A percentile compares a stretch with the other conserved stretches of the same genome.
These are phyloP conservation scores for Taeniopygia guttata DNA, from an alignment of 2,797 vertebrate genomes.

Conservation along the genomic window DNA sequence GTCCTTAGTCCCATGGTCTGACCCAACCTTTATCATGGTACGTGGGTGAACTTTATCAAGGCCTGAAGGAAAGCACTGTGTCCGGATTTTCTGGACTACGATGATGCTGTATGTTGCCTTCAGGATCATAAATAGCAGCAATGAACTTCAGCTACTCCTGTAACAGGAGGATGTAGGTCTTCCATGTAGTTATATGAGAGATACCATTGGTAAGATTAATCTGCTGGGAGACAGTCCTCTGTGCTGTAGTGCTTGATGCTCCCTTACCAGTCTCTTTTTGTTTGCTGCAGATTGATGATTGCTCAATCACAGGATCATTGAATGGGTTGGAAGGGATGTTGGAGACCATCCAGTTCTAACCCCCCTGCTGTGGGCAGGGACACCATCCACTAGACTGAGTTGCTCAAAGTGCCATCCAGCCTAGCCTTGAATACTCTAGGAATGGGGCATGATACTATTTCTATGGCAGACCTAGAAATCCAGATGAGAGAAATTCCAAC, in stretches of 20 bases:
- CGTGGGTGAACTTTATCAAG: background rate
- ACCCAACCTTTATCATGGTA: background rate
- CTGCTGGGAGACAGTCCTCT: background rate
- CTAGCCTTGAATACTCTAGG: background rate
- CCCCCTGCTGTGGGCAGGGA: background rate
- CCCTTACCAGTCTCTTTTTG: background rate
- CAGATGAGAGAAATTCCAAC: background rate
- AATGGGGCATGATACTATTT: background rate
- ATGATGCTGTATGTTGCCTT: background rate
- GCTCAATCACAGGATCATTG: background rate
- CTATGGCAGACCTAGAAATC: background rate
- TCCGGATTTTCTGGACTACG: background rate
- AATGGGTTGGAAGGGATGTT: background rate
- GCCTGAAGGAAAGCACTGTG: background rate
- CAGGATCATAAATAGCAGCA: background rate
- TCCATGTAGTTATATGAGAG: background rate
- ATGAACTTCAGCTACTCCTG: background rate
- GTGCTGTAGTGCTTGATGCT: background rate
- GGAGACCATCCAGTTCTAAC: background rate
- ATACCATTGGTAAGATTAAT: background rate
- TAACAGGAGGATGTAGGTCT: background rate
- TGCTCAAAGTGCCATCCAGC: background rate
- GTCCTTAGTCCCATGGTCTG: background rate
- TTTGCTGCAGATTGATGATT: background rate
- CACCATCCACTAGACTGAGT: background rate